Evolutionary conservation across 1,140 invertebrate genomes (phyloP), one percentile per base, ranked within the genome.

Genomic region (Drosophila parabipectinata): DNA sequence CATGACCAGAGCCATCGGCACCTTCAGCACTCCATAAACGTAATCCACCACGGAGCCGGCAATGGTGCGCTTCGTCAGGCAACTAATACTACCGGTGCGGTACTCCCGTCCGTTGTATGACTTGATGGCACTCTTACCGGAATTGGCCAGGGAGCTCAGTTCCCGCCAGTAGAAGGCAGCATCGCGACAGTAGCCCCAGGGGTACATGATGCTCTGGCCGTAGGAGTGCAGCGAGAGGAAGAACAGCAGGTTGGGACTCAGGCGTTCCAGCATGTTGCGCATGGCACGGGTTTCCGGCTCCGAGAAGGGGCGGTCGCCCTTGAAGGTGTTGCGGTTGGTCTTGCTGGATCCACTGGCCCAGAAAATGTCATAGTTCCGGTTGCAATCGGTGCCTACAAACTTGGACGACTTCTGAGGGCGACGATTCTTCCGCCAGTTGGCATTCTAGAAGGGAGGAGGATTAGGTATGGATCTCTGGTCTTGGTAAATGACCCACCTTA

Each of bases 181-280:
- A 21, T 88, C 75, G 53, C 91, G 93, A 1, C 92, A 93, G 68
- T 93, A 94, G n/a, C 93, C 94, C 93, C 93, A 94, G 0, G 94
- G 94, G 72, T 94, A 94, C 44, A 95, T 93, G 26, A 95, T 92
- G 55, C 93, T 92, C 62, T 94, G 92, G 2, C 94, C 94, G 75
- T 96, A 96, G 0, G 95, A 93, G 85, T 97, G 96, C 12, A 96
- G 76, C 0, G 95, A 94, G 1, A 96, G 90, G 78, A 95, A 96
- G 39, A 95, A 91, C 54, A 94, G 93, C 4, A 96, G 90, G 26
- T 93, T 79, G 9, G 94, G 69, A 6, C 89, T 91, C 18, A 95
- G 80, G 32, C 92, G 83, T 56, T 93, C 79, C 78, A 96, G 92
- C 0, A 94, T 91, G 53, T 94, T 93, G n/a, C 93, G 92, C 41